Base-by-base conservation (phyloP, 2,113 vertebrate species). In the Lycaon pictus region DNA sequence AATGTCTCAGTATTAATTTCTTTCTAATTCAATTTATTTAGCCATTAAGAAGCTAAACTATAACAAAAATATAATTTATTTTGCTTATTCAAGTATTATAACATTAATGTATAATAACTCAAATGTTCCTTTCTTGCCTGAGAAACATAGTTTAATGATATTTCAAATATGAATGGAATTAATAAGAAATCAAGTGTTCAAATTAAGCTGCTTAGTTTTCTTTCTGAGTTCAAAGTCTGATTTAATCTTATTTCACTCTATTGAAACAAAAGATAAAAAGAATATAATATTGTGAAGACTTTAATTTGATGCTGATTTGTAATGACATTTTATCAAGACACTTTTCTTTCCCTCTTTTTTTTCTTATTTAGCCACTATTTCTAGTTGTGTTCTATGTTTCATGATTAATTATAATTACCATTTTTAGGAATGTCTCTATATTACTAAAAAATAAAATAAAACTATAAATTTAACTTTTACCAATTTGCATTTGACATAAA, bases 311-410 rank as follows among this genome's bases (percentile, higher is more conserved):
- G 69, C 55, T 98, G 88, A 98, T 97, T 98, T 58, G 1, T 90
- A 95, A 77, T 98, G 97, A 97, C 98, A 98, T 76, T 98, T 99
- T 95, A 98, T 98, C 98, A 96, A 98, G 98, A 92, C 67, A 92
- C 96, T 97, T 96, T 96, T 67, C 53, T 77, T 95, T 86, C 3
- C 53, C 17, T 96, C 23, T 25, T 53, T 87, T 88, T 98, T 93
- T 98, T 97, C 74, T 97, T 97, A 62, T 97, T 98, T 98, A 97
- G 55, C 23, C 35, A 94, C 96, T 85, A 95, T 97, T 98, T 98
- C 74, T 96, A 94, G n/a, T 80, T 95, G 71, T 81, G 11, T 93
- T 98, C 83, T 97, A 72, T 95, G 85, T 90, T 98, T 98, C 67
- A 92, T 84, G 53, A 96, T 97, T 98, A 93, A 97, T 98, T 98